Conservation (phyloP, 2,888 invertebrate species). For the Amphipoea oculea region DNA sequence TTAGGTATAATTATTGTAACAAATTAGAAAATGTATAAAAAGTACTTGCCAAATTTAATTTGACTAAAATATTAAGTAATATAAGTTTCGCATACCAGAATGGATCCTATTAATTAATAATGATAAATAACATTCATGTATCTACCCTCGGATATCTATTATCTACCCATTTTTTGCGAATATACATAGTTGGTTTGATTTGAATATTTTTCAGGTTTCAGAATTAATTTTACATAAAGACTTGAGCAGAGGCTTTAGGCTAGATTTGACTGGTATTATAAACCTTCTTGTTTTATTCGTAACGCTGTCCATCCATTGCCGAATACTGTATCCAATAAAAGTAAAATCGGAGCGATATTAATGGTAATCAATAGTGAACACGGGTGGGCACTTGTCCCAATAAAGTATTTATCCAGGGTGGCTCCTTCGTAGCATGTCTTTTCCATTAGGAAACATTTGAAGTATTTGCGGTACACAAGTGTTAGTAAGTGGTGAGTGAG, state of each 20-base stretch:
- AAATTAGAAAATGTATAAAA: background rate
- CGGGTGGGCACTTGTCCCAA: conserved; percentile 85
- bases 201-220: no score
- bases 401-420: conserved; percentile 89
- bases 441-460: conserved; percentile 89
- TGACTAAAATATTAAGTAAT: background rate
- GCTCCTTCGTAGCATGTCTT: conserved; percentile 87
- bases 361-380: conserved; percentile 80
- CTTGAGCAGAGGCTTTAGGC: background rate
- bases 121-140: background rate
- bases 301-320: background rate
- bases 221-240: background rate
- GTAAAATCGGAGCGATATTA: conserved; percentile 50
- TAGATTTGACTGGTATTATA: background rate
- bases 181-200: background rate
- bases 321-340: conserved; percentile 8
- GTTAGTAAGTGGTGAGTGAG: conserved; percentile 83
- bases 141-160: no score
- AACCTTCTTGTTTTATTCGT: background rate
- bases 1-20: background rate
- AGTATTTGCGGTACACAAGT: conserved; percentile 89
- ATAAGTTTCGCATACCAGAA: background rate
- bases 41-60: background rate
- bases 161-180: background rate
- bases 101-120: background rate